These are phyloP conservation scores for Peromyscus eremicus DNA, from an alignment of 2,797 vertebrate species.

Conservation along the genomic window DNA sequence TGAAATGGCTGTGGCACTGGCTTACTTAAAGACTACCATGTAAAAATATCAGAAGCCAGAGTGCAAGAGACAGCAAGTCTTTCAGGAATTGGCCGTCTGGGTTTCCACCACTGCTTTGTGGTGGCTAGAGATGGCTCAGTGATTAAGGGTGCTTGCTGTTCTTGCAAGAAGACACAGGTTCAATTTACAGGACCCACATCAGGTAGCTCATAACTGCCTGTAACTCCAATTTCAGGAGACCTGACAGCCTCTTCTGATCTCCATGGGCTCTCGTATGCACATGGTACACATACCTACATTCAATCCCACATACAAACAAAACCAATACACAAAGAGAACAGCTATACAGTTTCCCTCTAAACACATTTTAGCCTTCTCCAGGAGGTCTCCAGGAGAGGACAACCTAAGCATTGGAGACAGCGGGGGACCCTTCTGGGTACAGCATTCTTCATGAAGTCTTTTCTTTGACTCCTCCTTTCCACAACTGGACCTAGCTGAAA, in stretches of 20 bases:
- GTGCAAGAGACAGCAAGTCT: background rate
- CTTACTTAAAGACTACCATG: background rate
- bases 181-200: too few relatives aligned
- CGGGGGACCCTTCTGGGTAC: accelerated
- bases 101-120: background rate
- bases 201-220: background rate
- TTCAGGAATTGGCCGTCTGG: background rate
- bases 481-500: background rate
- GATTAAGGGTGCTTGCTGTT: background rate
- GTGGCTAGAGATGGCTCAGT: background rate
- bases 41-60: background rate
- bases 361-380: background rate
- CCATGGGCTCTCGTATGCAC: too few relatives aligned
- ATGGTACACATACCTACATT: background rate
- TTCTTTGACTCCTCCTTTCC: background rate
- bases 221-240: background rate
- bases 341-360: background rate
- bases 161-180: background rate
- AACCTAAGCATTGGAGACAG: background rate
- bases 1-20: background rate
- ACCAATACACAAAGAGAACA: background rate
- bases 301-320: background rate
- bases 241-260: background rate
- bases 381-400: background rate
- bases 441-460: background rate